A percentile compares a stretch with the other conserved stretches of the same genome.
These are phyloP conservation scores for Psylliodes chrysocephalus DNA, from an alignment of 2,888 invertebrate genomes.

Conservation along the genomic window DNA sequence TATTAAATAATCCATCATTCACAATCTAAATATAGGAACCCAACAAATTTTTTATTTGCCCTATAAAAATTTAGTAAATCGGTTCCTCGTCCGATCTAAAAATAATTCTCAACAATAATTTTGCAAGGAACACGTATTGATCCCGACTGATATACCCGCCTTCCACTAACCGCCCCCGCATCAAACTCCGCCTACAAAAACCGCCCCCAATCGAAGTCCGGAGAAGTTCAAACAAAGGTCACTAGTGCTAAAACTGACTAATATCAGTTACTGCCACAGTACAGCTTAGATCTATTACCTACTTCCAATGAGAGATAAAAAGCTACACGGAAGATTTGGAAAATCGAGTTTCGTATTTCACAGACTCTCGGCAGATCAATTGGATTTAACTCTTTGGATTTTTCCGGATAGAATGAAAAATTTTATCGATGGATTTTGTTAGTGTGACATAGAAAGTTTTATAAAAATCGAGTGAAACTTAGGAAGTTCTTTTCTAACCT, in stretches of 20 bases:
- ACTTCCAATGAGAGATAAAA: not conserved
- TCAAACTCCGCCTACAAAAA: slow-evolving; percentile 63
- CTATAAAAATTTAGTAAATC: no score
- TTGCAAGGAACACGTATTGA: slow-evolving; percentile 11
- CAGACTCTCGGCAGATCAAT: not conserved
- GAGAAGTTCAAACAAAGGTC: slow-evolving; percentile 14
- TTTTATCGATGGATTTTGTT: no score
- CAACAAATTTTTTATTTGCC: no score
- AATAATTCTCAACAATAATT: not conserved
- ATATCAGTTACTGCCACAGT: not conserved
- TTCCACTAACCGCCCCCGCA: slow-evolving; percentile 60
- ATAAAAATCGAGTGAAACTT: no score
- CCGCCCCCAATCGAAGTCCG: slow-evolving; percentile 65
- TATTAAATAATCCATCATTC: no score
- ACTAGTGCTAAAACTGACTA: slow-evolving; percentile 9
- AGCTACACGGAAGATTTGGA: not conserved
- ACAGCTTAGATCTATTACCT: not conserved
- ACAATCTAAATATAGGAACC: no score
- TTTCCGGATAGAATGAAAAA: not conserved
- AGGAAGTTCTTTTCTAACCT: no score
- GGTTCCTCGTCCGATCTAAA: not conserved
- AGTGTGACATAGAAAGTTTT: no score
- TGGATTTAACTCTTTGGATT: not conserved
- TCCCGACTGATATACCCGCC: slow-evolving; percentile 45
- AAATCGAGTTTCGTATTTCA: not conserved